Evolutionary conservation across 1,140 invertebrate genomes (phyloP).

Genomic region (Aphis gossypii): DNA sequence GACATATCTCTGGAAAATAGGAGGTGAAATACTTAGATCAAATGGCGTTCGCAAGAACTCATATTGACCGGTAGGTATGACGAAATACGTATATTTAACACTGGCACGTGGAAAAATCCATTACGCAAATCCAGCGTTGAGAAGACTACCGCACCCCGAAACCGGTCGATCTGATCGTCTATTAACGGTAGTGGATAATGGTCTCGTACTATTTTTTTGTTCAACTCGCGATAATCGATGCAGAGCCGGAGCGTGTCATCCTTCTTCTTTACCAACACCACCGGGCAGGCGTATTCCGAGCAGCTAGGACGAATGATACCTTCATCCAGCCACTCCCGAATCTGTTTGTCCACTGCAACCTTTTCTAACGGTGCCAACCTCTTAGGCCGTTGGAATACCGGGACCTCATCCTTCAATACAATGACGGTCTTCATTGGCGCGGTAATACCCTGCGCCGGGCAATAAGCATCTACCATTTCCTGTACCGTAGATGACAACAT

Average conservation of each 20-base stretch:
- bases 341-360: conserved; percentile 55
- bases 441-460: too few relatives aligned
- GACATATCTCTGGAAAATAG: conserved; percentile 65
- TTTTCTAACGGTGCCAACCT: conserved; percentile 62
- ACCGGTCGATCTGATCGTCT: conserved; percentile 7
- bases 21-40: conserved; percentile 64
- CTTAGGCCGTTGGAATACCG: background rate
- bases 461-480: too few relatives aligned
- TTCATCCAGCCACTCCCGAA: background rate
- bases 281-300: conserved; percentile 65
- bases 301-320: conserved; percentile 64
- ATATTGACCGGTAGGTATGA: conserved; percentile 64
- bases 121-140: background rate
- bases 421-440: too few relatives aligned
- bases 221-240: conserved; percentile 15
- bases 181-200: conserved; percentile 10
- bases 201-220: background rate
- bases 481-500: too few relatives aligned
- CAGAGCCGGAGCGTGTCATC: conserved; percentile 63
- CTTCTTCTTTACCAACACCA: conserved; percentile 65
- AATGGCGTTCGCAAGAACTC: conserved; percentile 65
- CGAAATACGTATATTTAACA: conserved; percentile 65
- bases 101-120: conserved; percentile 40
- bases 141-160: conserved; percentile 59
- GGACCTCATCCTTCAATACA: too few relatives aligned